Evolutionary conservation across 2,888 invertebrate genomes (phyloP).

Genomic region (Invenusta paracnida): DNA sequence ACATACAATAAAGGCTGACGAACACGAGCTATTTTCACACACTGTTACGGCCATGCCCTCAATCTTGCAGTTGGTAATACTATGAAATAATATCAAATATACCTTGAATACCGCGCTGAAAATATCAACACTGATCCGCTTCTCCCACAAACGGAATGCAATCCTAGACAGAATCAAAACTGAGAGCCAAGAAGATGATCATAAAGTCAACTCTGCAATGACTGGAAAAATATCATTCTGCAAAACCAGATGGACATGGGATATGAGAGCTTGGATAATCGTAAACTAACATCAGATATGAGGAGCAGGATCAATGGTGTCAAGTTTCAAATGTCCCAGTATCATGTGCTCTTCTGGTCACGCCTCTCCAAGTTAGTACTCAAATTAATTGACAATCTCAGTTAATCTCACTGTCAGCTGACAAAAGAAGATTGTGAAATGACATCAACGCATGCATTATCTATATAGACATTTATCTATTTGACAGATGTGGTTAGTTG

Average conservation of each 20-base stretch:
- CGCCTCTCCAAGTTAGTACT: background rate
- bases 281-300: background rate
- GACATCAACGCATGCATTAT: too few relatives aligned
- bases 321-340: background rate
- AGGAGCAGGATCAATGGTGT: background rate
- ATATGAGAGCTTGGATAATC: background rate
- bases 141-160: background rate
- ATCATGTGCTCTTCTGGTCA: background rate
- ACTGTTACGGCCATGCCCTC: too few relatives aligned
- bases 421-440: too few relatives aligned
- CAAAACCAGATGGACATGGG: background rate
- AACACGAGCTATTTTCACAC: too few relatives aligned
- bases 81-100: too few relatives aligned
- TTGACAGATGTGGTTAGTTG: too few relatives aligned
- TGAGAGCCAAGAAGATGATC: background rate
- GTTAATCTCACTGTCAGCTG: background rate
- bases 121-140: too few relatives aligned
- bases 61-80: too few relatives aligned
- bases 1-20: too few relatives aligned
- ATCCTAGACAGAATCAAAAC: background rate
- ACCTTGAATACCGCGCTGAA: too few relatives aligned
- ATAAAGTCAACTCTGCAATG: background rate
- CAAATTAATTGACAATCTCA: background rate
- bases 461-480: too few relatives aligned
- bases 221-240: background rate